phyloP scores from a whole-genome alignment of 2,113 vertebrate species.

The Tenrec ecaudatus region DNA sequence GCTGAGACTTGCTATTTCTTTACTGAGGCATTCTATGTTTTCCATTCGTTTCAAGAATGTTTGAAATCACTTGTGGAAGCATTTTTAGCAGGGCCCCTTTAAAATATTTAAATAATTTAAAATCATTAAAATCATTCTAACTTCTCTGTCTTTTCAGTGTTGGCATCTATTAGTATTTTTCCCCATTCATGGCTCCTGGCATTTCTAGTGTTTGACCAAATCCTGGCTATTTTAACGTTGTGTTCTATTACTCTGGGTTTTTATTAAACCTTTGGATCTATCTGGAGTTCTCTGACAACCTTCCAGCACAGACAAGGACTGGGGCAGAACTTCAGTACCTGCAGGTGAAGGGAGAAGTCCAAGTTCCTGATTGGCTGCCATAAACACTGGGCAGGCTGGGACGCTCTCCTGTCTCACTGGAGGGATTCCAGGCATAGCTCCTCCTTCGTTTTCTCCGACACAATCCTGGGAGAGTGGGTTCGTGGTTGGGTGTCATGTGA shows the following conservation, averaged over 20 bases:
- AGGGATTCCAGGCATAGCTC: background rate
- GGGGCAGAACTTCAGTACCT: background rate
- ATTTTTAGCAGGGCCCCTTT: background rate
- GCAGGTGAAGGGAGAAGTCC: background rate
- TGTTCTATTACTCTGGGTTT: background rate
- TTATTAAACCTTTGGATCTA: background rate
- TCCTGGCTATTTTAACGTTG: background rate
- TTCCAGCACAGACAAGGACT: too few species aligned
- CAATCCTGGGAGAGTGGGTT: background rate
- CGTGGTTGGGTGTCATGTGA: too few species aligned
- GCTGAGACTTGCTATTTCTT: background rate
- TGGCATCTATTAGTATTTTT: too few species aligned
- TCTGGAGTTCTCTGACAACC: background rate
- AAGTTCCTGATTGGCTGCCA: background rate
- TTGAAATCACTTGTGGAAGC: background rate
- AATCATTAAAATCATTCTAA: background rate
- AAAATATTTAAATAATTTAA: background rate
- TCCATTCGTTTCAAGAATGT: background rate
- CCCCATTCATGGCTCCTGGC: background rate
- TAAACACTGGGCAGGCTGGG: accelerated
- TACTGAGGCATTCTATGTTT: background rate
- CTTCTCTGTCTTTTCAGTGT: background rate
- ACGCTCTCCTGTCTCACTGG: too few species aligned
- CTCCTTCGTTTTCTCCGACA: background rate
- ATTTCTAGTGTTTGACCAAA: background rate